Conservation (phyloP, 1,140 invertebrate species). For the Platyscapa corneri region DNA sequence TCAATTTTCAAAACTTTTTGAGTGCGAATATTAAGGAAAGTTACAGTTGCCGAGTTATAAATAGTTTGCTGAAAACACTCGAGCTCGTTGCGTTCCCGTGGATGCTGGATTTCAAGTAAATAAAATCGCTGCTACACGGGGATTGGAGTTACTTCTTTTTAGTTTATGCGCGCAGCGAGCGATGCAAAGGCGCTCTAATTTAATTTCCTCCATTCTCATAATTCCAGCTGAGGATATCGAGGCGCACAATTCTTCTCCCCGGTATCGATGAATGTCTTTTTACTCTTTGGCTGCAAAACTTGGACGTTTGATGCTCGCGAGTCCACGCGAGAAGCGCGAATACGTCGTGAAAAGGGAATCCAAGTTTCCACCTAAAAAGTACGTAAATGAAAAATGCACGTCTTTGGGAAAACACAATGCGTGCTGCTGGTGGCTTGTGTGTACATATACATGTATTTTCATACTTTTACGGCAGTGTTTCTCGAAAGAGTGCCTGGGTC, state of each 20-base stretch:
- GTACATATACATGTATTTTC: background rate
- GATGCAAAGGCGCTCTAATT: background rate
- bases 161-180: background rate
- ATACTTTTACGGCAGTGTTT: slow-evolving; percentile 36
- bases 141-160: background rate
- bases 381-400: slow-evolving; percentile 47
- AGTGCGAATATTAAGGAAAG: background rate
- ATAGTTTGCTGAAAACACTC: background rate
- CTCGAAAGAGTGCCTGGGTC: background rate
- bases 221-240: background rate
- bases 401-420: slow-evolving; percentile 36
- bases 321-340: background rate
- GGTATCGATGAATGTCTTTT: background rate
- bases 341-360: slow-evolving; percentile 27
- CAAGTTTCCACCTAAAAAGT: slow-evolving; percentile 48
- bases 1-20: background rate
- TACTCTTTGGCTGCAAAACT: background rate
- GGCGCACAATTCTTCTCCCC: no score
- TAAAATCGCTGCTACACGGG: background rate
- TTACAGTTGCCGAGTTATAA: background rate
- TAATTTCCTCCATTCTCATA: background rate
- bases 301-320: background rate
- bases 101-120: background rate
- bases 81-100: background rate
- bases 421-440: background rate